Conservation (phyloP, 2,888 invertebrate genomes). For the Desoria tigrina region DNA sequence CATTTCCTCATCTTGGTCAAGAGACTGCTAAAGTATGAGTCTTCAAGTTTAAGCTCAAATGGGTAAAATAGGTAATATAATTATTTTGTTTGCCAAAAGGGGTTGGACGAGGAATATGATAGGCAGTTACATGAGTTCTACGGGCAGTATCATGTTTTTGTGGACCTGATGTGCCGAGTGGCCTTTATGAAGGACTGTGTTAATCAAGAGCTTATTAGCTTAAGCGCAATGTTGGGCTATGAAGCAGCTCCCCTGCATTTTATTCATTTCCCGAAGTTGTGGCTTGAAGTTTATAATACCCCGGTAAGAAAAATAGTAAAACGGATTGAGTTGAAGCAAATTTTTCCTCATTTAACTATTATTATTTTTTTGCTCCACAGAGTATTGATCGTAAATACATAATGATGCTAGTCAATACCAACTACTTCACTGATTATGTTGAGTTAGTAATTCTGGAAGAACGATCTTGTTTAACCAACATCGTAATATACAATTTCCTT, state of each 20-base stretch:
- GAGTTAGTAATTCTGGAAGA: slow-evolving; percentile 88
- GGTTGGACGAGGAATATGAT: slow-evolving; percentile 74
- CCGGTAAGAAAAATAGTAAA: slow-evolving; percentile 60
- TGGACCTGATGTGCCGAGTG: slow-evolving; percentile 82
- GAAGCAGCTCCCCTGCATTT: slow-evolving; percentile 86
- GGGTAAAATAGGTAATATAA: slow-evolving; percentile 14
- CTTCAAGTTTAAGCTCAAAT: slow-evolving; percentile 5
- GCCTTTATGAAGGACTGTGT: slow-evolving; percentile 85
- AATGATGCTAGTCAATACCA: slow-evolving; percentile 76
- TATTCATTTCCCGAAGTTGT: slow-evolving; percentile 85
- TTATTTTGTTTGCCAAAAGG: slow-evolving; percentile 6
- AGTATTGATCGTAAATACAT: slow-evolving; percentile 78
- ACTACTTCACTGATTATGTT: slow-evolving; percentile 82
- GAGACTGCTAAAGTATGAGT: slow-evolving; percentile 66
- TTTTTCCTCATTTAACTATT: neutral
- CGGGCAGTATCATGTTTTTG: slow-evolving; percentile 83
- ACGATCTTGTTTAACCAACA: slow-evolving; percentile 78
- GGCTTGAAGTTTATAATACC: slow-evolving; percentile 82
- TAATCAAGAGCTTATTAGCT: slow-evolving; percentile 78
- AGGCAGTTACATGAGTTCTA: slow-evolving; percentile 74
- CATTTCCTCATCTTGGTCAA: slow-evolving; percentile 73
- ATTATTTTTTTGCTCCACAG: slow-evolving; percentile 60
- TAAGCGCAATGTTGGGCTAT: slow-evolving; percentile 86
- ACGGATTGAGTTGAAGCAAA: neutral
- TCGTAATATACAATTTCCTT: slow-evolving; percentile 82